phyloP scores from a whole-genome alignment of 2,888 invertebrate genomes.

The Pyrgus malvae region DNA sequence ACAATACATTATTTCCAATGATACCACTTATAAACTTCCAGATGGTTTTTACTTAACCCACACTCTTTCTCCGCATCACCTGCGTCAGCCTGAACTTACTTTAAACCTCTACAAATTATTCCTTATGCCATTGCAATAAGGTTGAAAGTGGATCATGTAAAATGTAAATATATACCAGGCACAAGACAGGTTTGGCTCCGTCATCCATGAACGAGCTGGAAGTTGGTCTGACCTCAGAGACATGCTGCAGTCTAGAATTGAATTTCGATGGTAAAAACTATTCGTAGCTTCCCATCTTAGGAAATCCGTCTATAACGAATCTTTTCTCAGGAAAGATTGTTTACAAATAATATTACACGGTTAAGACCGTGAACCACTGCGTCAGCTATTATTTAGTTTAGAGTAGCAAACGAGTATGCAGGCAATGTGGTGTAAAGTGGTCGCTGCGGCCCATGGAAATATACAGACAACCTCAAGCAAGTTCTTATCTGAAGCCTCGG shows the following conservation, averaged over 20 bases:
- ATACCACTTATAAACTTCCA: no score
- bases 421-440: no score
- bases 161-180: not conserved
- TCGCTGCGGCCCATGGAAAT: no score
- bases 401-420: no score
- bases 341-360: no score
- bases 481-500: no score
- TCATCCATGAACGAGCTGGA: slow-evolving; percentile 29
- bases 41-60: slow-evolving; percentile 4
- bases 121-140: not conserved
- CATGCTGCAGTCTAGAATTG: not conserved
- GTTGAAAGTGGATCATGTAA: slow-evolving; percentile 15
- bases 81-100: slow-evolving; percentile 24
- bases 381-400: no score
- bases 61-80: slow-evolving; percentile 28
- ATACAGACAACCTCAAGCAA: no score
- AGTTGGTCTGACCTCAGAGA: slow-evolving; percentile 3
- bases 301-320: not conserved
- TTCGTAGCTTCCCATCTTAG: no score
- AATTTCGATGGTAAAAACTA: not conserved
- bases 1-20: no score
- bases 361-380: no score
- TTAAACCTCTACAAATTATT: not conserved
- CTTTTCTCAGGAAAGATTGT: no score
- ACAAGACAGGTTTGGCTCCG: slow-evolving; percentile 17